Evolutionary conservation across 2,113 vertebrate genomes (phyloP).

Genomic region (Corythaixoides concolor): DNA sequence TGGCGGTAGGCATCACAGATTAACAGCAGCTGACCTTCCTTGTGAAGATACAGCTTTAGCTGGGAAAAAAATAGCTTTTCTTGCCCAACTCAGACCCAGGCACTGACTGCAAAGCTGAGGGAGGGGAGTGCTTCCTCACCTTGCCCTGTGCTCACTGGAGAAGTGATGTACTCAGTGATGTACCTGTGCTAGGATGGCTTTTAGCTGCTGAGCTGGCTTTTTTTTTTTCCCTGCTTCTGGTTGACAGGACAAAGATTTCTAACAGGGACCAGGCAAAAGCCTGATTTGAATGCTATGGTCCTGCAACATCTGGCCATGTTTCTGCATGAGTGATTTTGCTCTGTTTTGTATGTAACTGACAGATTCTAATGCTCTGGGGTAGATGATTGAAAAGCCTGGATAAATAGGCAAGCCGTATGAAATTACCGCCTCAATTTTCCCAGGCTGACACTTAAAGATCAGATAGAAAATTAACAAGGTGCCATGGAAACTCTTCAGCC

Average conservation of each 20-base stretch:
- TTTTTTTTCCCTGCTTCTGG: neutral
- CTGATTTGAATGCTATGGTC: neutral
- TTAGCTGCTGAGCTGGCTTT: neutral
- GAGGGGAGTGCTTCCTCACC: neutral
- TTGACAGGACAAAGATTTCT: neutral
- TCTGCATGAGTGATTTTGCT: neutral
- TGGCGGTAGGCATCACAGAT: neutral
- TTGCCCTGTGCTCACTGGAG: neutral
- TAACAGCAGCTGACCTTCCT: neutral
- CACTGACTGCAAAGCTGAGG: neutral
- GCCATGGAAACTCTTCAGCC: neutral
- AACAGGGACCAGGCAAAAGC: neutral
- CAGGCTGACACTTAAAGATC: neutral
- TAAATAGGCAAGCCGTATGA: neutral
- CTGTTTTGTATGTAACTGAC: neutral
- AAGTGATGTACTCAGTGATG: neutral
- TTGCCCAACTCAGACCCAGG: neutral
- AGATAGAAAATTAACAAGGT: neutral
- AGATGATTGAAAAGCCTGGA: neutral
- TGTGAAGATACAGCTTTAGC: neutral
- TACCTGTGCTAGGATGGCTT: neutral
- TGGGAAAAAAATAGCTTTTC: neutral
- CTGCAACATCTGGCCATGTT: neutral
- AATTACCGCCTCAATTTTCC: neutral
- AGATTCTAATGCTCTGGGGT: neutral